Evolutionary conservation across 2,113 vertebrate genomes (phyloP).

Genomic region (Polypterus senegalus): DNA sequence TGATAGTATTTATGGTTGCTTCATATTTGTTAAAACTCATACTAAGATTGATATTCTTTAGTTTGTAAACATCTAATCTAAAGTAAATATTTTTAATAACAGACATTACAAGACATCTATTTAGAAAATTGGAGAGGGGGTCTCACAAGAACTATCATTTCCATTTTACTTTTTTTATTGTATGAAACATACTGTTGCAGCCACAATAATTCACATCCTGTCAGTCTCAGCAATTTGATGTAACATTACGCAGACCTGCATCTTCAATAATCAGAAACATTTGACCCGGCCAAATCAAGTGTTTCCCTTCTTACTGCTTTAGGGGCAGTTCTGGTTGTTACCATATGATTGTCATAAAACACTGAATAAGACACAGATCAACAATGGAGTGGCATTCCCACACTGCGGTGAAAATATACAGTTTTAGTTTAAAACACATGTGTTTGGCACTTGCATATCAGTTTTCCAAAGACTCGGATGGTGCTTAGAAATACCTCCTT

Average conservation of each 20-base stretch:
- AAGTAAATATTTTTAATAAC: no score
- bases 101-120: no score
- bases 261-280: slow-evolving; percentile 94
- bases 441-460: slow-evolving; percentile 53
- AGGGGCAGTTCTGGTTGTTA: slow-evolving; percentile 87
- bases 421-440: slow-evolving; percentile 46
- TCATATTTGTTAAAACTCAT: no score
- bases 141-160: no score
- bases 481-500: slow-evolving; percentile 37
- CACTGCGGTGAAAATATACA: slow-evolving; percentile 38
- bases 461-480: slow-evolving; percentile 35
- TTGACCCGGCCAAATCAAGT: slow-evolving; percentile 61
- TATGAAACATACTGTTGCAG: slow-evolving; percentile 70
- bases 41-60: no score
- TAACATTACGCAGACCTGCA: slow-evolving; percentile 88
- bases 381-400: slow-evolving; percentile 28
- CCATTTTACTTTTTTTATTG: slow-evolving; percentile 54
- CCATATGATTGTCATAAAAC: slow-evolving; percentile 67
- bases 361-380: slow-evolving; percentile 45
- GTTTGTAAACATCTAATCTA: no score
- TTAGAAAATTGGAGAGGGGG: no score
- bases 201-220: slow-evolving; percentile 82
- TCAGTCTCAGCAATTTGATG: slow-evolving; percentile 87
- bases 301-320: slow-evolving; percentile 55
- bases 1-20: no score